Conservation (phyloP, 1,140 invertebrate genomes). For the Lordiphosa mommai region DNA sequence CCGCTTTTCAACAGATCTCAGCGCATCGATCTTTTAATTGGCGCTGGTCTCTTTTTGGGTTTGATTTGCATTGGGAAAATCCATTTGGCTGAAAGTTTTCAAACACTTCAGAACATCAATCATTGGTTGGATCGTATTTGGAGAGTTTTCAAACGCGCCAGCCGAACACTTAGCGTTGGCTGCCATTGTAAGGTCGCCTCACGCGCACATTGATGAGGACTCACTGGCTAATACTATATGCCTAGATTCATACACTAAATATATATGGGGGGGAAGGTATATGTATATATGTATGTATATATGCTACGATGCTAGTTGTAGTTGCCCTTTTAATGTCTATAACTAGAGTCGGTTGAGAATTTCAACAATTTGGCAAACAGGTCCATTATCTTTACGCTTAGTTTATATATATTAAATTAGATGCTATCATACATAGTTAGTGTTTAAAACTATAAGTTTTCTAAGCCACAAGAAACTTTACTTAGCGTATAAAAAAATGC, state of each 20-base stretch:
- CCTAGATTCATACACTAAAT: conserved; percentile 34
- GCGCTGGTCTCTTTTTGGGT: no score
- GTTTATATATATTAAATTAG: conserved; percentile 22
- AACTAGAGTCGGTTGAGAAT: conserved; percentile 62
- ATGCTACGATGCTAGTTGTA: not conserved
- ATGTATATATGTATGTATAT: conserved; percentile 32
- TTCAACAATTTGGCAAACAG: conserved; percentile 75
- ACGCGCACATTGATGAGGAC: no score
- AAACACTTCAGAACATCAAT: conserved; percentile 14
- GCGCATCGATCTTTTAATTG: no score
- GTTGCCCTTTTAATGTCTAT: conserved; percentile 37
- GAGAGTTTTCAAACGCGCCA: no score
- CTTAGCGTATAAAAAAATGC: conserved; percentile 73
- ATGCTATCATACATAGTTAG: conserved; percentile 36
- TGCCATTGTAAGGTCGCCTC: no score
- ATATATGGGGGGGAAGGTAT: conserved; percentile 28
- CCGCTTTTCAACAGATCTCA: not conserved
- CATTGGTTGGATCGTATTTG: conserved; percentile 25
- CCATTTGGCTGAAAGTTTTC: not conserved
- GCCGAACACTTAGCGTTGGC: no score
- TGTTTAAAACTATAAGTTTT: conserved; percentile 77
- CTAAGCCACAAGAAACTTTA: conserved; percentile 64
- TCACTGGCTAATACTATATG: no score
- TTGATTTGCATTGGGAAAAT: no score
- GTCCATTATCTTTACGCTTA: conserved; percentile 23